Base-by-base conservation (phyloP, 2,888 invertebrate genomes). In the Harmothoe impar region DNA sequence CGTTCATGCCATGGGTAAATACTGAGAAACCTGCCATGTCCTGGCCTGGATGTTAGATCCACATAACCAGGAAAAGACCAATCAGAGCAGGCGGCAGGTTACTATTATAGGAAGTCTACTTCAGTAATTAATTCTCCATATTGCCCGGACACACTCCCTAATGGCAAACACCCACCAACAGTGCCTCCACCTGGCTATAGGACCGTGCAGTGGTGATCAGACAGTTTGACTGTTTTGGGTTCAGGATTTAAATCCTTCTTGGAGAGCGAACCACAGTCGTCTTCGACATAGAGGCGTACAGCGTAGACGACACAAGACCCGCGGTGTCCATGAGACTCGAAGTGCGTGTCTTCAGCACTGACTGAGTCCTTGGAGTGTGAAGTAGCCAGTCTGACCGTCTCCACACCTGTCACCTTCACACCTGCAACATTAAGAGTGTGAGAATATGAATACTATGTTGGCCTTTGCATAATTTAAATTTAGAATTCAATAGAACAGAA, bases 321-420 rank as follows among this genome's bases (percentile, higher is more conserved):
- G 5, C 68, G 31, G 35, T 56, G 89, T 33, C 89, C 89, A 23
- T 89, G 89, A 33, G 89, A 89, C 68, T 89, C 89, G 68, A 89
- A 89, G 68, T 89, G 89, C 0, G 89, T 89, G 68, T 89, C 89
- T 33, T 89, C 89, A 12, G 89, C 89, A 68, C 89, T 89, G 35
- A 89, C 89, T 1, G 68, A 54, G 31, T 89, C 89, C 68, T 68
- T 56, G 68, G 54, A 56, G 43, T 89, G 89, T 15, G 54, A 52
- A 10, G 89, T 89, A 20, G 68, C 33, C 12, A 89, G 68, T 23
- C 68, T 29, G 10, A 89, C 89, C 23, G 89, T 89, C 68, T 89
- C 89, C 33, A 89, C 89, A 23, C 89, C 89, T 23, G 89, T 89
- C 62, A 89, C 89, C 33, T 89, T 89, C 43, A 89, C 89, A 68